Base-by-base conservation (phyloP, 2,888 invertebrate genomes). In the Sussaba pulchella region DNA sequence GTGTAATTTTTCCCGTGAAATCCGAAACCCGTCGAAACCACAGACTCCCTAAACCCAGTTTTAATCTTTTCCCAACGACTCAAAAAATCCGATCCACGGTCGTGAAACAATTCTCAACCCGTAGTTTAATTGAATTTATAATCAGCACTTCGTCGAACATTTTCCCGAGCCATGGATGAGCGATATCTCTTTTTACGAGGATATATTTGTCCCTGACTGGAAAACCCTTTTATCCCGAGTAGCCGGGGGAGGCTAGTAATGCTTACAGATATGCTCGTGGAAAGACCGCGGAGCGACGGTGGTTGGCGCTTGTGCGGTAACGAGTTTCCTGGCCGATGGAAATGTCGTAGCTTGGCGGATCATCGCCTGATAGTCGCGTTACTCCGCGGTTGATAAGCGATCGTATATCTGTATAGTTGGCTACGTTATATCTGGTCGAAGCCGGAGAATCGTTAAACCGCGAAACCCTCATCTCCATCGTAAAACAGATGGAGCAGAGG, bases 401-500 rank as follows among this genome's bases (percentile, higher is more conserved):
- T 39, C 17, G 4, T 52, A 21, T 59, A 64, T 59, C 26, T 8
- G 57, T 57, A 17, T 45, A 31, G 43, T n/a, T n/a, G 10, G 39
- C 21, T 36, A n/a, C n/a, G 17, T 26, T 57, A 69, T 73, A 54
- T 43, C 45, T 52, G 54, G 19, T 64, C 64, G 41, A 73, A 73
- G 43, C 54, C 43, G 43, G 39, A 54, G 54, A 64, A 64, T 73
- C 73, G 73, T 73, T 73, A 73, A 73, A 73, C 43, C 64, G 63
- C 54, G 54, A 63, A 43, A 10, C 17, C 12, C 39, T 54, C 63
- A 43, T 64, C 43, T 64, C 26, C 41, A 50, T 73, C 73, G 64
- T 73, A 73, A 73, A 73, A 52, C 52, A 26, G 73, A 64, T 26
- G 26, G 50, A 61, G 31, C 36, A 17, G 31, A 63, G 21, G 61